Evolutionary conservation across 2,888 invertebrate genomes (phyloP), one percentile per base, ranked within the genome.

Genomic region (Brassicogethes aeneus): DNA sequence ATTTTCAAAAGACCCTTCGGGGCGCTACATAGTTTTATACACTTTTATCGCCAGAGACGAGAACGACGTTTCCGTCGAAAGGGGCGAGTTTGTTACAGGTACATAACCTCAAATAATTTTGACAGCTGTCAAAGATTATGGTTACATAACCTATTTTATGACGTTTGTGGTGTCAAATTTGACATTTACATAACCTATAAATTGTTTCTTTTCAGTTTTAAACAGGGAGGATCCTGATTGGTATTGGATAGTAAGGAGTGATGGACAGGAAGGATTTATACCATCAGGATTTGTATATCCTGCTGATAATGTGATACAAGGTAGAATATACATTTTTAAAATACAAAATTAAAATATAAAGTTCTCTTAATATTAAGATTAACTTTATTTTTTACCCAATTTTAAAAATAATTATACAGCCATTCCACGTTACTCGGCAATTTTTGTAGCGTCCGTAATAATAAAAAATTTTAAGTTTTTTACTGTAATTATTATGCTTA

Each of bases 211-310:
- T 71, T 16, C 58, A 76, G 90, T 95, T 10, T 70, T 95, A 40
- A 95, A 95, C 68, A 77, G 89, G 58, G 94, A 94, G 64, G 94
- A 95, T 69, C 86, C 90, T 0, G 93, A 94, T 66, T 95, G 95
- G 95, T 94, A 86, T 66, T 95, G 94, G 94, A 89, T 95, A 39
- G 83, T 91, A 30, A 76, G 92, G 52, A 86, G 86, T 52, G 91
- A 94, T 61, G 91, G 90, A 0, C 89, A 90, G 55, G 94, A 95
- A 68, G 95, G 95, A 1, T 95, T 95, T 65, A 93, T 95, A 38
- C 95, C 95, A 0, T 87, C 90, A 3, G 90, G 90, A 15, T 94
- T 93, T 60, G 90, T 94, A 0, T 94, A 92, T 71, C 93, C 93
- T 0, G 90, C 87, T 13, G 87, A 73, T 73, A 82, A 81, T 71